Evolutionary conservation across 1,140 invertebrate species (phyloP).

Genomic region (Drosophila ambigua): DNA sequence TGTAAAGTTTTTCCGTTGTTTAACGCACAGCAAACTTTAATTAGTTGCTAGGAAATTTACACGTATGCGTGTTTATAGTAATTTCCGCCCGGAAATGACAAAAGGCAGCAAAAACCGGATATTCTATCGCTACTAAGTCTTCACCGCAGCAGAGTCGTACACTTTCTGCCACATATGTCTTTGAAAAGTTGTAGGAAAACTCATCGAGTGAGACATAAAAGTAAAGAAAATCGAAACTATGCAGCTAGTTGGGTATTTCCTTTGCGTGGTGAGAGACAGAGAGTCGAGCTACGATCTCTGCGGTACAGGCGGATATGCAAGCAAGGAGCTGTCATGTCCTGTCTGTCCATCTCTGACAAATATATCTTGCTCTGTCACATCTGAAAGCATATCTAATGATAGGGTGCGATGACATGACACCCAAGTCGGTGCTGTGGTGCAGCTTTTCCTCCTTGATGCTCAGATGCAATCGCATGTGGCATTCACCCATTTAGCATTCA

Average conservation of each 20-base stretch:
- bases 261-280: too few relatives aligned
- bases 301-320: too few relatives aligned
- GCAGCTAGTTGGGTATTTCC: too few relatives aligned
- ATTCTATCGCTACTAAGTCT: background rate
- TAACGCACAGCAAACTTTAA: conserved; percentile 25
- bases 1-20: too few relatives aligned
- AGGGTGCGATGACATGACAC: too few relatives aligned
- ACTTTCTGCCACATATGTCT: background rate
- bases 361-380: too few relatives aligned
- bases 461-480: conserved; percentile 43
- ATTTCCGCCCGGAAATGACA: conserved; percentile 53
- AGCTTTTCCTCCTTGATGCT: conserved; percentile 9
- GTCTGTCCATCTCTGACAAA: too few relatives aligned
- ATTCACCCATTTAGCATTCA: conserved; percentile 60
- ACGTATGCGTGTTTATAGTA: conserved; percentile 30
- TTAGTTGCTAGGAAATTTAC: conserved; percentile 14
- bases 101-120: background rate
- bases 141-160: background rate
- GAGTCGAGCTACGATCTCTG: too few relatives aligned
- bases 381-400: too few relatives aligned
- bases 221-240: too few relatives aligned
- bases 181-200: background rate
- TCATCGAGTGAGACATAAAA: too few relatives aligned
- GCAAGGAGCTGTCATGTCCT: too few relatives aligned
- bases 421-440: background rate